Evolutionary conservation across 2,797 vertebrate genomes (phyloP).

Genomic region (Tokudaia tokunoshimensis): DNA sequence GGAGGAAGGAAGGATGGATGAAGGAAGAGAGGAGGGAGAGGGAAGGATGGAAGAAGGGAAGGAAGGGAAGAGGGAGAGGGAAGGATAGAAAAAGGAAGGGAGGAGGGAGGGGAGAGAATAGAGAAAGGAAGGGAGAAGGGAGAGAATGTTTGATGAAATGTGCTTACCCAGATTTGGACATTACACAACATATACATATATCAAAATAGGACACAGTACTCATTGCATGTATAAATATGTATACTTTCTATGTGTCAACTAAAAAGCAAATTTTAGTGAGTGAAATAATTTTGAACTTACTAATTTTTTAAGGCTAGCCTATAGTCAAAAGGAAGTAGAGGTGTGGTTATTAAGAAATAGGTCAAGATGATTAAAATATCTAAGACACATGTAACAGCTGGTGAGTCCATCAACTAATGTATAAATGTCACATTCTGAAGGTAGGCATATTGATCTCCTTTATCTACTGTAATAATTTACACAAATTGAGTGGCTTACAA

Average conservation of each 20-base stretch:
- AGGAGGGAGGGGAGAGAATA: too few relatives aligned
- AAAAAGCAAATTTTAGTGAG: background rate
- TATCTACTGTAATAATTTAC: background rate
- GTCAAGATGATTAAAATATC: constrained; percentile 11
- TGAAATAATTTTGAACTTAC: constrained; percentile 36
- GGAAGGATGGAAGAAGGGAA: too few relatives aligned
- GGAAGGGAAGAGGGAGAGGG: too few relatives aligned
- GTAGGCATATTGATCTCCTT: background rate
- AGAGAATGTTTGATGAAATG: background rate
- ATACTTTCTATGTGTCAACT: background rate
- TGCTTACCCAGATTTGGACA: background rate
- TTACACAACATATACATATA: background rate
- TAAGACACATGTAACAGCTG: background rate
- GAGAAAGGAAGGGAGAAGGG: background rate
- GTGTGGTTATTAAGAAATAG: background rate
- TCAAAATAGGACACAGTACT: background rate
- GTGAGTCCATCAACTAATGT: background rate
- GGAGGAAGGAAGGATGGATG: too few relatives aligned
- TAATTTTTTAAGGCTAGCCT: background rate
- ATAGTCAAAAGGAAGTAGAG: background rate
- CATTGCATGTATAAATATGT: background rate
- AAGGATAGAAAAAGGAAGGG: too few relatives aligned
- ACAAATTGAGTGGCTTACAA: background rate
- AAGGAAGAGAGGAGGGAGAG: background rate
- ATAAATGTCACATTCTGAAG: background rate